phyloP scores from a whole-genome alignment of 2,888 invertebrate species.

The Parnassius mnemosyne region DNA sequence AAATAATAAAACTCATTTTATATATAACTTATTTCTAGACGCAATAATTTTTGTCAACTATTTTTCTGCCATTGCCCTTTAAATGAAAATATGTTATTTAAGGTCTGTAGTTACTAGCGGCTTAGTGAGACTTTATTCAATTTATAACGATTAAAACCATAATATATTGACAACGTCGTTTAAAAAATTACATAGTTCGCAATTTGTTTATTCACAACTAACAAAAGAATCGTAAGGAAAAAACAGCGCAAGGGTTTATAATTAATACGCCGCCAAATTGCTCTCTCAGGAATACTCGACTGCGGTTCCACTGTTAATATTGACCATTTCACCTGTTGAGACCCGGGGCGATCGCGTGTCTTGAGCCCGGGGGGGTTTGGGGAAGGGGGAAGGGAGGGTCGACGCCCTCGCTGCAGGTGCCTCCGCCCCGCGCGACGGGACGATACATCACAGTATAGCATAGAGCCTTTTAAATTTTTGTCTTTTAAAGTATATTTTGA shows the following conservation, averaged over 20 bases:
- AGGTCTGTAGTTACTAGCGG: no score
- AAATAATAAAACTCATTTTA: no score
- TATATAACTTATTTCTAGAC: no score
- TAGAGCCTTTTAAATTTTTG: background rate
- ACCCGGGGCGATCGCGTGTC: slow-evolving; percentile 25
- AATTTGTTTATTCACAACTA: no score
- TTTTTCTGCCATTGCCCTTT: no score
- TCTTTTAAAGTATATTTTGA: background rate
- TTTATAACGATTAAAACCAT: no score
- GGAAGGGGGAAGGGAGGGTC: slow-evolving; percentile 37
- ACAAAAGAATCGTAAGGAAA: background rate
- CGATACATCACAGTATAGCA: slow-evolving; percentile 12
- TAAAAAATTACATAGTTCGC: no score
- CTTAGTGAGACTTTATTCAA: no score
- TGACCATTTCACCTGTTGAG: slow-evolving; percentile 23
- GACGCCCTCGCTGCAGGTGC: slow-evolving; percentile 45
- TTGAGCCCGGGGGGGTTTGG: slow-evolving; percentile 24
- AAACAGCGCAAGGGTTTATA: slow-evolving; percentile 7
- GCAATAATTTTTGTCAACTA: no score
- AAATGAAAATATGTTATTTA: no score
- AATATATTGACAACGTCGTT: no score
- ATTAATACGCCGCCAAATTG: slow-evolving; percentile 24
- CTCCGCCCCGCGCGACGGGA: slow-evolving; percentile 34
- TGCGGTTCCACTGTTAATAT: slow-evolving; percentile 19
- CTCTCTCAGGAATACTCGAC: slow-evolving; percentile 11